Evolutionary conservation across 2,797 vertebrate species (phyloP).

Genomic region (Rhinoraja longicauda): DNA sequence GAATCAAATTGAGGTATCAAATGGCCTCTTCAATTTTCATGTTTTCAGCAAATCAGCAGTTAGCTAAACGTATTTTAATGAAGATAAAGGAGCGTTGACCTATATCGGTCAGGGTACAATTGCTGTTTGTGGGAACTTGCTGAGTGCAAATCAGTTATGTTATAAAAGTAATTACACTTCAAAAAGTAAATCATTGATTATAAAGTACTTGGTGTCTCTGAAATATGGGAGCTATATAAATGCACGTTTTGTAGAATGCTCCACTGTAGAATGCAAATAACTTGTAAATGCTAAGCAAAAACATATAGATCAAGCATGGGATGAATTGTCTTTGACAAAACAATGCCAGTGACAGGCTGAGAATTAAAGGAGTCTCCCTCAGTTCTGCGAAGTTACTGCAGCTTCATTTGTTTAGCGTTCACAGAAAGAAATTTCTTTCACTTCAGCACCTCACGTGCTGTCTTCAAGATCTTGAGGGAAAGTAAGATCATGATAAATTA

Average conservation of each 20-base stretch:
- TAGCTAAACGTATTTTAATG: background rate
- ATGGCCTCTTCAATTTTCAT: background rate
- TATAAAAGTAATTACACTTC: background rate
- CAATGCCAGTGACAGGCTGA: background rate
- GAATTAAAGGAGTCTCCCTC: background rate
- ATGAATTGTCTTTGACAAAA: background rate
- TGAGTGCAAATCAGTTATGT: background rate
- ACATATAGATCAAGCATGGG: background rate
- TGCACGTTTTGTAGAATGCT: too few relatives aligned
- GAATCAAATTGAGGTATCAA: background rate
- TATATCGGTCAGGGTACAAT: background rate
- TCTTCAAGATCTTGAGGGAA: background rate
- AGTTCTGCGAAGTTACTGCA: background rate
- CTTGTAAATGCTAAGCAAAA: background rate
- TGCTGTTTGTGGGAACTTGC: background rate
- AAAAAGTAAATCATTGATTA: background rate
- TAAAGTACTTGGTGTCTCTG: background rate
- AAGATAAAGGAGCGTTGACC: background rate
- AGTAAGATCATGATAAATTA: conserved; percentile 8
- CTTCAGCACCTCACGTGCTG: background rate
- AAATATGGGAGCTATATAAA: too few relatives aligned
- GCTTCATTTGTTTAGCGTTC: background rate
- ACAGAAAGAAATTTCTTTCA: conserved; percentile 14
- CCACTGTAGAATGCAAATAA: background rate
- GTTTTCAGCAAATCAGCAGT: background rate